These are phyloP conservation scores for Mormoops blainvillei DNA, from an alignment of 2,113 vertebrate genomes.

Conservation along the genomic window DNA sequence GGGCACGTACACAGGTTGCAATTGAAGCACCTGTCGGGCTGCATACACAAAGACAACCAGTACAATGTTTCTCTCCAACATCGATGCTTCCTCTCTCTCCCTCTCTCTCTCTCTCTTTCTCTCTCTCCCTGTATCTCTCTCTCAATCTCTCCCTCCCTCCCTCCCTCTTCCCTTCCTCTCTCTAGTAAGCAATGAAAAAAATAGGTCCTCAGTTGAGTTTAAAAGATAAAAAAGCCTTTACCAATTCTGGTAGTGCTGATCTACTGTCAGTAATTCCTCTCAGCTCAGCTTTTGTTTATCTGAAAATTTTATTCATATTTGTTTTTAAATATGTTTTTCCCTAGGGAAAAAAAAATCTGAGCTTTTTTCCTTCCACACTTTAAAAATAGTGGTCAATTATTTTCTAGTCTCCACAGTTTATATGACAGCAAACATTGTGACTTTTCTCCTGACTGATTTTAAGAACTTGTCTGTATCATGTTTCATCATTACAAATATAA, in stretches of 20 bases:
- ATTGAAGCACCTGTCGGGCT: too few species aligned
- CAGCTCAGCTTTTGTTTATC: not conserved
- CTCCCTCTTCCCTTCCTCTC: too few species aligned
- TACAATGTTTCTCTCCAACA: too few species aligned
- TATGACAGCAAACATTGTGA: not conserved
- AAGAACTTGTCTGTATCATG: not conserved
- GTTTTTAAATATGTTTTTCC: slow-evolving; percentile 3
- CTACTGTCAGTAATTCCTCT: not conserved
- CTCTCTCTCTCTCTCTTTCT: too few species aligned
- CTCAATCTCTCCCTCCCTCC: too few species aligned
- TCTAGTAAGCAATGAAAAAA: too few species aligned
- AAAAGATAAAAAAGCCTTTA: not conserved
- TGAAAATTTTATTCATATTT: not conserved
- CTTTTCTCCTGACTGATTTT: not conserved
- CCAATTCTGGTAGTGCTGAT: not conserved
- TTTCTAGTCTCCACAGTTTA: not conserved
- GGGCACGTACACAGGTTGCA: too few species aligned
- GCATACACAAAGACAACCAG: too few species aligned
- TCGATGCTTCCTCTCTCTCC: too few species aligned
- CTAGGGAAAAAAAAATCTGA: not conserved
- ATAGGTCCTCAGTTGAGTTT: too few species aligned
- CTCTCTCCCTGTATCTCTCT: too few species aligned
- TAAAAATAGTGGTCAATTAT: not conserved
- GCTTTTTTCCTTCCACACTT: not conserved
- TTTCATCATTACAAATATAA: not conserved